These are phyloP conservation scores for Cyaniris semiargus DNA, from an alignment of 2,888 invertebrate genomes.

Conservation along the genomic window DNA sequence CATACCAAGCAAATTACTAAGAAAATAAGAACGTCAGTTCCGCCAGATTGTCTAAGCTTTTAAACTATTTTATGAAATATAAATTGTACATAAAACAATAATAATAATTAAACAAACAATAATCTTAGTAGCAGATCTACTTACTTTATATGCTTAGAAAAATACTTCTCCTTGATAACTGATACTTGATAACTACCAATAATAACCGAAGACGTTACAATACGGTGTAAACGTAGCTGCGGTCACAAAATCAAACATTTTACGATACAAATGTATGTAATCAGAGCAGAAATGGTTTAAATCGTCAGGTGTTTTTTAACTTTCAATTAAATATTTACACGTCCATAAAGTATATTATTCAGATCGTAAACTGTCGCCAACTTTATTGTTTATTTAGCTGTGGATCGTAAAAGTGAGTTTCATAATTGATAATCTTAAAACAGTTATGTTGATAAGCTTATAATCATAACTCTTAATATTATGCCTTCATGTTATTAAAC, in stretches of 20 bases:
- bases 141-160: no score
- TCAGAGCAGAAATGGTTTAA: conserved; percentile 46
- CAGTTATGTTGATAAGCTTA: conserved; percentile 16
- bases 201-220: not conserved
- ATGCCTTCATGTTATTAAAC: not conserved
- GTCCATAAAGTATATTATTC: conserved; percentile 26
- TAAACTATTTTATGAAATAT: no score
- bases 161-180: no score
- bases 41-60: no score
- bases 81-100: no score
- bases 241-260: conserved; percentile 38
- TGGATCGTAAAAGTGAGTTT: conserved; percentile 1
- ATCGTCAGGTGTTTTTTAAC: conserved; percentile 27
- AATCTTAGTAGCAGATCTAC: no score
- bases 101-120: no score
- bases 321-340: conserved; percentile 29
- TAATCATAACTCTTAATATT: not conserved
- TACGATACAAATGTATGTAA: conserved; percentile 37
- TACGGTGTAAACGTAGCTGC: conserved; percentile 37
- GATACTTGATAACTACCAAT: not conserved
- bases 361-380: conserved; percentile 30
- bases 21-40: no score
- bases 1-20: no score
- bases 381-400: conserved; percentile 21
- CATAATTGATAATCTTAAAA: conserved; percentile 24